Conservation (phyloP, 2,888 invertebrate genomes). For the Anodontia alba region DNA sequence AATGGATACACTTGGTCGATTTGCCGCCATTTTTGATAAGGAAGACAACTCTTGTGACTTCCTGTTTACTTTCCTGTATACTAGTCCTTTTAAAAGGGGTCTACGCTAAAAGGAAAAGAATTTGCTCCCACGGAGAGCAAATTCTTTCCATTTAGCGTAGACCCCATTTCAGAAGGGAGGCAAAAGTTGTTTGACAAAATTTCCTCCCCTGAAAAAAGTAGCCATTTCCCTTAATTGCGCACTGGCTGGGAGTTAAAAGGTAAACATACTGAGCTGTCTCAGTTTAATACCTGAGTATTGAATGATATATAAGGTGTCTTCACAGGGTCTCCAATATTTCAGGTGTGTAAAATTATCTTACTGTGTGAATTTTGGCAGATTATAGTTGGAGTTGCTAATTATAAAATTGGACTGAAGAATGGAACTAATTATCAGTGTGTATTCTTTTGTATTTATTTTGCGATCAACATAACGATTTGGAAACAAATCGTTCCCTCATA, state of each 20-base stretch:
- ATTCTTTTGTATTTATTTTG: conserved; percentile 8
- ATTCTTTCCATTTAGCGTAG: no score
- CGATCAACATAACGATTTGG: neutral
- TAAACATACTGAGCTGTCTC: conserved; percentile 8
- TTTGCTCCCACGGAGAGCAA: no score
- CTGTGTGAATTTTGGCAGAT: conserved; percentile 14
- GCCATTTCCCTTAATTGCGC: no score
- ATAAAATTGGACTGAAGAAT: conserved; percentile 8
- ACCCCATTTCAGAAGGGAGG: no score
- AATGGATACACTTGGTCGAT: no score
- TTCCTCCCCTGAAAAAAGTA: no score
- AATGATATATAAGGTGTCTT: neutral
- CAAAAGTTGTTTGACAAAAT: no score
- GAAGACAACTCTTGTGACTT: no score
- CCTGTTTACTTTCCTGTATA: no score
- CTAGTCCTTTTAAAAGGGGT: no score
- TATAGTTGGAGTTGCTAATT: conserved; percentile 7
- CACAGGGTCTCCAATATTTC: neutral
- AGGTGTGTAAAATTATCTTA: neutral
- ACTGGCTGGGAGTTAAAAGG: conserved; percentile 9
- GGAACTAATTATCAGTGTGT: conserved; percentile 16
- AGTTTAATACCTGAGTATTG: neutral
- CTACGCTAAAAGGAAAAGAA: no score
- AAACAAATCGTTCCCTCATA: neutral
- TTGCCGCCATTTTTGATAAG: no score